These are phyloP conservation scores for Pachypanchax playfairii DNA, from an alignment of 2,113 vertebrate species.

Conservation along the genomic window DNA sequence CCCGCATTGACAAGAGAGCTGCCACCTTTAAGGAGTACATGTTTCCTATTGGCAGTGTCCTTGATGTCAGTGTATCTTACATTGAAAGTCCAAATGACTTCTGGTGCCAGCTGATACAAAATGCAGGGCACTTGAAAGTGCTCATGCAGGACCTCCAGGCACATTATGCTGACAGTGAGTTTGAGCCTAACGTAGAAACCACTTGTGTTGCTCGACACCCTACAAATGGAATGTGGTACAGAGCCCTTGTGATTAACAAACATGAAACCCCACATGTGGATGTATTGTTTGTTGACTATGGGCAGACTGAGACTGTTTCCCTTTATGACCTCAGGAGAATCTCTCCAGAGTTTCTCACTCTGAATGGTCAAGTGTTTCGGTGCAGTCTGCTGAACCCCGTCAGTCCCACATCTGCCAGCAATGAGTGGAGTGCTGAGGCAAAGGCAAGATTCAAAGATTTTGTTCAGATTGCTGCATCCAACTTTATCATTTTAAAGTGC, in stretches of 20 bases:
- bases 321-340: constrained; percentile 80
- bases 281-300: constrained; percentile 90
- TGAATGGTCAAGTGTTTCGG: constrained; percentile 89
- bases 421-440: constrained; percentile 83
- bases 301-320: constrained; percentile 80
- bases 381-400: constrained; percentile 91
- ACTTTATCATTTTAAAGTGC: constrained; percentile 82
- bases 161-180: constrained; percentile 78
- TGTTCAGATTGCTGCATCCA: constrained; percentile 71
- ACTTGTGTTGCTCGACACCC: constrained; percentile 87
- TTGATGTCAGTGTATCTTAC: constrained; percentile 85
- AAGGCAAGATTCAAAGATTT: constrained; percentile 82
- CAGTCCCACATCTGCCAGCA: constrained; percentile 74
- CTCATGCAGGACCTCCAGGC: constrained; percentile 88
- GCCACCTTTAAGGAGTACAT: constrained; percentile 69
- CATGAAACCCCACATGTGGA: constrained; percentile 74
- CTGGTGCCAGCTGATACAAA: constrained; percentile 89
- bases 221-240: constrained; percentile 85
- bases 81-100: constrained; percentile 87
- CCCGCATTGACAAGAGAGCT: constrained; percentile 19
- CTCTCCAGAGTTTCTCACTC: constrained; percentile 77
- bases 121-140: constrained; percentile 67
- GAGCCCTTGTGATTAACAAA: constrained; percentile 83
- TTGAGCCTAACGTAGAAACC: constrained; percentile 61
- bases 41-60: constrained; percentile 85